Evolutionary conservation across 2,888 invertebrate genomes (phyloP), one percentile per base, ranked within the genome.

Genomic region (Rhagonycha fulva): DNA sequence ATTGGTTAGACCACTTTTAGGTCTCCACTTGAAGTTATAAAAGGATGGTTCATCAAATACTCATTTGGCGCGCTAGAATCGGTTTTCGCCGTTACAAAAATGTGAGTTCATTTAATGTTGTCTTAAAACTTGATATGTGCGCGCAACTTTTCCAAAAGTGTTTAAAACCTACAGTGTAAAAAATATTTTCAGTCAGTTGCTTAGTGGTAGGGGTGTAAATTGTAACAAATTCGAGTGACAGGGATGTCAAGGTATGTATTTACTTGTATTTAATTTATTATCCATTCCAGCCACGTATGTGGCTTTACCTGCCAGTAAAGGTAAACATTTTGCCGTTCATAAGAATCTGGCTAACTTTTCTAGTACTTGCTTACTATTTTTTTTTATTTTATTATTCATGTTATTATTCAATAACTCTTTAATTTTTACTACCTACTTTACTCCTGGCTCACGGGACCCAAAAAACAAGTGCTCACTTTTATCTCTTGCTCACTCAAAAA

Each of bases 21-120:
- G 47, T 47, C 79, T 78, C 80, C 79, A 71, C 81, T 79, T 76
- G 7, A 77, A 76, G 76, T 75, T 79, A 79, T 79, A 75, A 72
- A 74, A 76, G 80, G 81, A 81, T 82, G 82, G 80, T 83, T 83
- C 83, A 80, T 81, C 76, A 80, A 81, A 80, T 80, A 82, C 78
- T 82, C 83, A 82, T 82, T 82, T 80, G 82, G 80, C 79, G 84
- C 83, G 83, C 82, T 82, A 81, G 82, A 80, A 83, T 83, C 84
- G 83, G 83, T 77, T 81, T 78, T 77, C 82, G 82, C 83, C 83
- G 84, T 84, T 84, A 84, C 83, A 84, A 84, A 84, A 84, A 84
- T 84, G 83, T 83, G 77, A 80, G 81, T 81, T 82, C 83, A 82
- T 83, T 82, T 81, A 69, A 68, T 71, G 26, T 67, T 72, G 73